phyloP scores from a whole-genome alignment of 2,888 invertebrate genomes.

The Chelonus formosanus region DNA sequence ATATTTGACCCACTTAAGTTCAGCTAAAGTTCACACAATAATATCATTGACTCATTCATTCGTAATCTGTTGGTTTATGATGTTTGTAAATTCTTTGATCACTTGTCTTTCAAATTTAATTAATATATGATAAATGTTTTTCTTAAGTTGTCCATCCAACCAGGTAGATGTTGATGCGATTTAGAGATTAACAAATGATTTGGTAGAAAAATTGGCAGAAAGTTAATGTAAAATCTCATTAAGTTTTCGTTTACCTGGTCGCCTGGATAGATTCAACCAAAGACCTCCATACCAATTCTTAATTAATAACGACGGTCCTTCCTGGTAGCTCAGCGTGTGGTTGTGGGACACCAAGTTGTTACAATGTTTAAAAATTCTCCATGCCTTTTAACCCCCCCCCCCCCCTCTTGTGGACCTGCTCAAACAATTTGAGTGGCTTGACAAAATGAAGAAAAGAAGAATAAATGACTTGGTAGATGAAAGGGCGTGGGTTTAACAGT shows the following conservation, averaged over 20 bases:
- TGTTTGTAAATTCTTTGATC: too few relatives aligned
- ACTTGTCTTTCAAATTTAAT: too few relatives aligned
- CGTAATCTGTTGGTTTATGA: too few relatives aligned
- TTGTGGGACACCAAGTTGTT: conserved; percentile 32
- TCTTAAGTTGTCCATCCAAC: too few relatives aligned
- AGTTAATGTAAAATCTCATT: conserved; percentile 12
- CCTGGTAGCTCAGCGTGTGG: conserved; percentile 52
- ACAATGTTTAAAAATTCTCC: conserved; percentile 29
- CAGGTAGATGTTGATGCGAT: too few relatives aligned
- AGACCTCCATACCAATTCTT: conserved; percentile 42
- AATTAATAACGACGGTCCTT: conserved; percentile 55
- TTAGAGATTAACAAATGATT: too few relatives aligned
- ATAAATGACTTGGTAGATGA: conserved; percentile 13
- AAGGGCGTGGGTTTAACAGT: conserved; percentile 1
- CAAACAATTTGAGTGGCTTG: conserved; percentile 12
- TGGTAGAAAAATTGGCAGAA: background rate
- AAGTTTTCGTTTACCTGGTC: conserved; percentile 35
- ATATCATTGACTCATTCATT: too few relatives aligned
- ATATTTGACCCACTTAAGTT: background rate
- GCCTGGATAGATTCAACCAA: conserved; percentile 33
- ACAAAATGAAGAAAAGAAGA: background rate
- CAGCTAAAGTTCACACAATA: too few relatives aligned
- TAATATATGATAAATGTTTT: too few relatives aligned
- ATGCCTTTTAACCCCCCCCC: background rate
- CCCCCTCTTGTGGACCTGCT: background rate